A percentile compares a stretch with the other conserved stretches of the same genome.
Conservation (phyloP, 2,797 vertebrate species). For the Bradypodion pumilum region DNA sequence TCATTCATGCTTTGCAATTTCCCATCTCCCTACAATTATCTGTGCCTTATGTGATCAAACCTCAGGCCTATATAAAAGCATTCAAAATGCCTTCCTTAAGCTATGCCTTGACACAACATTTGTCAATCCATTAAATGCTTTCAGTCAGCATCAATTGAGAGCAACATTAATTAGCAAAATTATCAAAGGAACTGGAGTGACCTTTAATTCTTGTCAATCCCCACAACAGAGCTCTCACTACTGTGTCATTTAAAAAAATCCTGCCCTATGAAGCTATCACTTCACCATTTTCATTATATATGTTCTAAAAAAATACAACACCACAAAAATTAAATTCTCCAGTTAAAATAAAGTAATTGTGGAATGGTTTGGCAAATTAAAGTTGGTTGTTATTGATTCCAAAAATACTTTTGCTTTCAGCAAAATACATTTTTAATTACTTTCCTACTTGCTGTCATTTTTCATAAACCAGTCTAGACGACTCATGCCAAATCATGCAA, state of each 20-base stretch:
- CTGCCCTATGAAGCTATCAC: conserved; percentile 42
- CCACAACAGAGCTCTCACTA: background rate
- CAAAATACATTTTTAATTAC: conserved; percentile 87
- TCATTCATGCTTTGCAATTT: background rate
- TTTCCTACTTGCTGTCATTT: conserved; percentile 83
- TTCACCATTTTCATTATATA: conserved; percentile 45
- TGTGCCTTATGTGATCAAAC: conserved; percentile 15
- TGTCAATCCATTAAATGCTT: conserved; percentile 29
- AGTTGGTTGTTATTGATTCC: conserved; percentile 80
- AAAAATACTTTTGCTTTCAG: conserved; percentile 85
- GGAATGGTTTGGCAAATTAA: conserved; percentile 76
- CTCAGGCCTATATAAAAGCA: conserved; percentile 8
- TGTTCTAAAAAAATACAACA: background rate
- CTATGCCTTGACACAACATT: background rate
- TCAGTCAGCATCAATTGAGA: conserved; percentile 58
- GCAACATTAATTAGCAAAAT: conserved; percentile 48
- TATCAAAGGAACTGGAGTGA: conserved; percentile 47
- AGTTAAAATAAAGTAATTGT: conserved; percentile 68
- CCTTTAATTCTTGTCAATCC: conserved; percentile 20
- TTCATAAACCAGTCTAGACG: conserved; percentile 79
- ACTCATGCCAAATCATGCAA: conserved; percentile 77
- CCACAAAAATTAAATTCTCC: conserved; percentile 47
- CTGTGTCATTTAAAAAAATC: conserved; percentile 24
- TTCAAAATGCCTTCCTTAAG: conserved; percentile 30
- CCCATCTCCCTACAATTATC: background rate